Evolutionary conservation across 2,797 vertebrate species (phyloP), one percentile per base, ranked within the genome.

Genomic region (Melanotaenia maccullochi): DNA sequence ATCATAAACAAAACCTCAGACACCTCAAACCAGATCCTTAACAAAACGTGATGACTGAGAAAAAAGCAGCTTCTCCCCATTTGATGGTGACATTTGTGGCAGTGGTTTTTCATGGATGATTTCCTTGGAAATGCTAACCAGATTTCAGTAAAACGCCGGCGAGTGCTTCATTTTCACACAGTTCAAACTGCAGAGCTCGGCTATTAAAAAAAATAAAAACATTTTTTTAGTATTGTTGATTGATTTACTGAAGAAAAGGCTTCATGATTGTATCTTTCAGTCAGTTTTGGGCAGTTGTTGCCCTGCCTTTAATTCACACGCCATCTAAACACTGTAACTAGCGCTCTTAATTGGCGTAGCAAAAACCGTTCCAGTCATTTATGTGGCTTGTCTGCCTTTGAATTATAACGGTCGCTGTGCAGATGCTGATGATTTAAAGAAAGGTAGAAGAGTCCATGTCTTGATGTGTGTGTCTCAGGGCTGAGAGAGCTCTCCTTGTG

Each of bases 1-100:
- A 51, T 75, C 42, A 51, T 6, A 68, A 9, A 68, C 11, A 30
- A 82, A 80, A 77, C 75, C 73, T 65, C 82, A 81, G 28, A 81
- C 57, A 61, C 78, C 81, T 74, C 72, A 82, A 69, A 65, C 18
- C 25, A 73, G 33, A 74, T 69, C 59, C 75, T 49, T 30, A 68
- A 13, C 32, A 13, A 36, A 67, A 40, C 35, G 7, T 52, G 36
- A 56, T 73, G 76, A 82, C 3, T 11, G 47, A 71, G 20, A 40
- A 55, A 68, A 68, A 84, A 44, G 68, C 38, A 75, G 63, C 40
- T 68, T 67, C 65, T 71, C 56, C 13, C 60, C 51, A 44, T 47
- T 44, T 78, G 60, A 52, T 47, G 69, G 42, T 55, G 68, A 75
- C 64, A 52, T 65, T 42, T 73, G 0, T 13, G 36, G 62, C 68